phyloP scores from a whole-genome alignment of 2,888 invertebrate genomes.

The Matsumyia berberina region DNA sequence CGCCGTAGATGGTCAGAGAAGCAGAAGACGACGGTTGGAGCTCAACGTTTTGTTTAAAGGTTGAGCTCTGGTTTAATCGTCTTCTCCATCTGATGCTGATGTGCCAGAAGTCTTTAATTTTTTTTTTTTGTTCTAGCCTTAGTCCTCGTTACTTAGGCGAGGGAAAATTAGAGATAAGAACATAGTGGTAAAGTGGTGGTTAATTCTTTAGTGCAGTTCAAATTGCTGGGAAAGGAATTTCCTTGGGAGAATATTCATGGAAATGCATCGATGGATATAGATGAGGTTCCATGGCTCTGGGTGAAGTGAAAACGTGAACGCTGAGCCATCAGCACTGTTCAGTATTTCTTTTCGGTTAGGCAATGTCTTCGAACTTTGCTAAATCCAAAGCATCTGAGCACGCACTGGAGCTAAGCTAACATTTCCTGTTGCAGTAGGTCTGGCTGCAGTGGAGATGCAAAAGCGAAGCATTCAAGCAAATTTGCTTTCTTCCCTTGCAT shows the following conservation, averaged over 20 bases:
- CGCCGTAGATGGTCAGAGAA: slow-evolving; percentile 39
- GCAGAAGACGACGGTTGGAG: background rate
- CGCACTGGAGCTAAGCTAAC: too few species aligned
- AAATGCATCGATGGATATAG: background rate
- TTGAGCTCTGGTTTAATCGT: slow-evolving; percentile 21
- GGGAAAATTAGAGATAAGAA: slow-evolving; percentile 29
- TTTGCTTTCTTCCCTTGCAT: too few species aligned
- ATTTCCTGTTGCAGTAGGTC: too few species aligned
- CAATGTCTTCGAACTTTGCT: too few species aligned
- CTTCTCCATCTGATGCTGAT: slow-evolving; percentile 21
- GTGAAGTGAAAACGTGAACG: too few species aligned
- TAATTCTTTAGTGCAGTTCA: slow-evolving; percentile 21
- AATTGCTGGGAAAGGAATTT: slow-evolving; percentile 41
- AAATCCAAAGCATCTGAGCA: too few species aligned
- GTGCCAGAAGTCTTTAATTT: slow-evolving; percentile 18
- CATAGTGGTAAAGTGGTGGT: slow-evolving; percentile 27
- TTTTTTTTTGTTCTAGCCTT: slow-evolving; percentile 20
- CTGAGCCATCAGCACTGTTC: too few species aligned
- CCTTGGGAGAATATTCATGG: slow-evolving; percentile 3
- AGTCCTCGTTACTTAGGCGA: slow-evolving; percentile 1
- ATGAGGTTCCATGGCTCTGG: too few species aligned
- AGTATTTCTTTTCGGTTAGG: too few species aligned
- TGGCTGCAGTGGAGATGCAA: too few species aligned
- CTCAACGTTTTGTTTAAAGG: slow-evolving; percentile 37
- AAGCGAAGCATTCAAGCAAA: too few species aligned